Evolutionary conservation across 2,797 vertebrate species (phyloP), one percentile per base, ranked within the genome.

Genomic region (Spinus pinus): DNA sequence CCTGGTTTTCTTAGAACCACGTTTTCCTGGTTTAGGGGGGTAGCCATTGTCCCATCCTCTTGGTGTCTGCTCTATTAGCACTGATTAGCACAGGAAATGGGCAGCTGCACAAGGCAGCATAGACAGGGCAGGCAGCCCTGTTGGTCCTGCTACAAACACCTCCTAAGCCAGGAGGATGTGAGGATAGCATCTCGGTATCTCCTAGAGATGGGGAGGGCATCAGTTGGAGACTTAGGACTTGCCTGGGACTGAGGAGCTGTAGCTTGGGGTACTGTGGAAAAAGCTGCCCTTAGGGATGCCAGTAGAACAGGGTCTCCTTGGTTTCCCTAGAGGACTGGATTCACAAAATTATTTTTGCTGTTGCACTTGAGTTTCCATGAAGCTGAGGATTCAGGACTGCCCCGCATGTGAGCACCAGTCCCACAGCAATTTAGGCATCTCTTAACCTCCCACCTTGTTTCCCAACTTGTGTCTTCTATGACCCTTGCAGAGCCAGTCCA

Each of bases 191-290:
- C 49, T 58, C 3, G 6, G 19, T 2, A 23, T 6, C 20, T 47
- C 23, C 42, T 77, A 0, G 0, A 50, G 14, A 12, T 12, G 5
- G 25, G 4, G 4, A 12, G 12, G 3, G 23, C 5, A 16, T 30
- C 31, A 37, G 14, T n/a, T 46, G 27, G 35, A 66, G 23, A 74
- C 22, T 1, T 1, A 42, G 20, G 27, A 30, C 10, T 69, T 35
- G 8, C 20, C 23, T 56, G 44, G 15, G 7, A 12, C n/a, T 5
- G n/a, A 75, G 51, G 12, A 66, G 5, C 13, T 54, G 24, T 33
- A 51, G 44, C 11, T 25, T 8, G 9, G 22, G 4, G 2, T 27
- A 6, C 23, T 33, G 39, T 20, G 13, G 30, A 30, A 33, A 73
- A 86, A 46, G 41, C 30, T 46, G 22, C 28, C 13, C 24, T 12